A percentile compares a stretch with the other conserved stretches of the same genome.
These are phyloP conservation scores for Mythimna vitellina DNA, from an alignment of 2,888 invertebrate species.

Conservation along the genomic window DNA sequence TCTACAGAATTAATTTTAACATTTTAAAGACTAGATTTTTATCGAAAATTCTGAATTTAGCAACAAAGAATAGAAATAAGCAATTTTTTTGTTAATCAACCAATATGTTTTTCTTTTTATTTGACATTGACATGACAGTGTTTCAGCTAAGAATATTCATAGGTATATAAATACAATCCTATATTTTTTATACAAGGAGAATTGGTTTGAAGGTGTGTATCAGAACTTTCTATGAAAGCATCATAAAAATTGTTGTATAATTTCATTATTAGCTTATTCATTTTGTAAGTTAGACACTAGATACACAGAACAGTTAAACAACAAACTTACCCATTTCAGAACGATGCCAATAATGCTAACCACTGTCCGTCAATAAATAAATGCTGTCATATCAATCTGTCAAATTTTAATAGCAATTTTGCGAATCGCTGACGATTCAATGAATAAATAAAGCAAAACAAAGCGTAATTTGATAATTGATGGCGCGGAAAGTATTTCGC, in stretches of 20 bases:
- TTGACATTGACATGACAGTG: background rate
- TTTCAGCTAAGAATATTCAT: background rate
- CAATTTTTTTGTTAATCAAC: background rate
- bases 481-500: conserved; percentile 59
- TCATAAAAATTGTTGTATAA: background rate
- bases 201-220: background rate
- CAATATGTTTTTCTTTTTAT: background rate
- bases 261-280: background rate
- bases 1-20: conserved; percentile 3
- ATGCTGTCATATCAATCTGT: conserved; percentile 39
- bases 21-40: conserved; percentile 1
- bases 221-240: background rate
- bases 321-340: background rate
- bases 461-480: conserved; percentile 68
- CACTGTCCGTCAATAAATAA: no score
- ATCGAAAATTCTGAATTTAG: background rate
- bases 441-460: conserved; percentile 68
- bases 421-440: conserved; percentile 65
- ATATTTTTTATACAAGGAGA: no score
- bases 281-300: background rate
- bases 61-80: background rate
- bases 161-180: no score
- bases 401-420: conserved; percentile 47
- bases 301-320: no score
- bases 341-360: conserved; percentile 1